These are phyloP conservation scores for Eretmochelys imbricata DNA, from an alignment of 2,113 vertebrate species.

Conservation along the genomic window DNA sequence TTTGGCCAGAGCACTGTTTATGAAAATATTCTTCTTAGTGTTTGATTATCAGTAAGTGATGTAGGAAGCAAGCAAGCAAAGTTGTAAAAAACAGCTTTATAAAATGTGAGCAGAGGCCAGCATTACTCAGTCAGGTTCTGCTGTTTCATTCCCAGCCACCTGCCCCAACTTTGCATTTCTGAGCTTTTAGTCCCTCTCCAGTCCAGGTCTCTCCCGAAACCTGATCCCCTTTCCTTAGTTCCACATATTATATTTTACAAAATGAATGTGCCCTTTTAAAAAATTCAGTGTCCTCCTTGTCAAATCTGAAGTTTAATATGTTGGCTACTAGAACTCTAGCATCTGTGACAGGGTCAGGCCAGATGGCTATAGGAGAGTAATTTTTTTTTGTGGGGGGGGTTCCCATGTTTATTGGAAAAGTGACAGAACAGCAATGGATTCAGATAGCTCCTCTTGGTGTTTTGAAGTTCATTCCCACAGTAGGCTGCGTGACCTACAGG, in stretches of 20 bases:
- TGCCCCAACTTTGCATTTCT: neutral
- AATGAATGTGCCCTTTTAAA: neutral
- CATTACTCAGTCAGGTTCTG: neutral
- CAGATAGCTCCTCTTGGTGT: constrained; percentile 86
- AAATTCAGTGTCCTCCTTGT: neutral
- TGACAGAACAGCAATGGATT: constrained; percentile 28
- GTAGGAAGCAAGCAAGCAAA: neutral
- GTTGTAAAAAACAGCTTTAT: neutral
- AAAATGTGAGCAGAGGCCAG: neutral
- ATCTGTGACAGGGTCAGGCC: no score
- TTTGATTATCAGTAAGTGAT: neutral
- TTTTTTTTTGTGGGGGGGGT: neutral
- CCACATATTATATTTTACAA: neutral
- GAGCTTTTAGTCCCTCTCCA: neutral
- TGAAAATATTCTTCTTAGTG: neutral
- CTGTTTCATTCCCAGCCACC: neutral
- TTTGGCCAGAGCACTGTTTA: neutral
- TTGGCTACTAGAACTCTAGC: neutral
- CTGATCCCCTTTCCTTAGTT: neutral
- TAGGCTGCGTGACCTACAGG: constrained; percentile 93
- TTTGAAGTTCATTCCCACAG: constrained; percentile 93
- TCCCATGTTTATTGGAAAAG: constrained; percentile 78
- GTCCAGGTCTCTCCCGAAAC: neutral
- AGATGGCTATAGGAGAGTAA: no score
- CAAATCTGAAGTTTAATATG: neutral